Base-by-base conservation (phyloP, 2,113 vertebrate species). In the Otis tarda region DNA sequence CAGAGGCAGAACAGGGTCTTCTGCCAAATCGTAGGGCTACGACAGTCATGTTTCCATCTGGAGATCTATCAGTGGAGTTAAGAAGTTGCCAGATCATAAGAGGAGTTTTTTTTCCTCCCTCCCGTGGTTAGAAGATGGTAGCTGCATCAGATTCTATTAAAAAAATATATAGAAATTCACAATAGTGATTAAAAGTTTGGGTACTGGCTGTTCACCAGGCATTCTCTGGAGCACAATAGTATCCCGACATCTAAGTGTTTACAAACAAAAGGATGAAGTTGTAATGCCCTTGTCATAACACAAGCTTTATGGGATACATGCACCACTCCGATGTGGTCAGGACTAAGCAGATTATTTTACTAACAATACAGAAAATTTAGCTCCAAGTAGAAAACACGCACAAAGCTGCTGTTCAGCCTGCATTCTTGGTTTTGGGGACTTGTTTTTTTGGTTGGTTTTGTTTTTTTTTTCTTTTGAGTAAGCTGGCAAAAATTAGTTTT, bases 401-500 rank as follows among this genome's bases (percentile, higher is more conserved):
- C 78, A 77, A n/a, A 79, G 52, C 84, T 94, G 90, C 63, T 85
- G 53, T 80, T 89, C 57, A 59, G 39, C 41, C 14, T 0, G 1
- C 78, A 5, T 74, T 71, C n/a, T 61, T 82, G 49, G 4, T 23
- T 59, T 55, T 28, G 1, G 13, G 19, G 5, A 2, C 1, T 4
- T 7, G 22, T 75, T 7, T 30, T 70, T 41, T 49, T 24, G 15
- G 19, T 12, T 24, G 10, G 14, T 11, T 39, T 28, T n/a, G n/a
- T n/a, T 14, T 9, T 14, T 59, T 60, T 6, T 14, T 90, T 75
- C 18, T 65, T 83, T 65, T n/a, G 52, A 81, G 47, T 52, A 60
- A 94, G 61, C 80, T 71, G 78, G 91, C 74, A 95, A 91, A 95
- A 90, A 91, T 96, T 9, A 88, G 71, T 96, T 93, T 76, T 93